Conservation (phyloP, 92 coral and sea anemone species). For the Pocillopora grandis region DNA sequence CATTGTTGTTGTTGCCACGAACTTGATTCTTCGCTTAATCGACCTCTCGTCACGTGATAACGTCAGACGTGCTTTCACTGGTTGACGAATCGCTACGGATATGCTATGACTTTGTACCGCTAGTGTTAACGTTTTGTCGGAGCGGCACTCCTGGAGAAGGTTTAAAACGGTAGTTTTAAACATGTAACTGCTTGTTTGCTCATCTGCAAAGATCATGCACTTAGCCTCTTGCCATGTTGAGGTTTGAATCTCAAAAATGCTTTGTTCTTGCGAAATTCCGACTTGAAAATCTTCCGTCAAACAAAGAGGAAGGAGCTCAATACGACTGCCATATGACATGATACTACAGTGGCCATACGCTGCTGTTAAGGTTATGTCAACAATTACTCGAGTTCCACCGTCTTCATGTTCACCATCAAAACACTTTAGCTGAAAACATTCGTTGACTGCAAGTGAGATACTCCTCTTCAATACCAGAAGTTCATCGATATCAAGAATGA, state of each 20-base stretch:
- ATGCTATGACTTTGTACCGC: neutral
- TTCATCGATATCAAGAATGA: slow-evolving; percentile 11
- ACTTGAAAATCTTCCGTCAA: neutral
- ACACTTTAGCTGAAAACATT: neutral
- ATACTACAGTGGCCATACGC: too few relatives aligned
- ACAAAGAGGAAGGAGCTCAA: slow-evolving; percentile 24
- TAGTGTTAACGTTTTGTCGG: neutral
- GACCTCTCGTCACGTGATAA: neutral
- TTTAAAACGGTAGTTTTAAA: neutral
- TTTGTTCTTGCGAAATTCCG: too few relatives aligned
- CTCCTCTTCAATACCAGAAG: neutral
- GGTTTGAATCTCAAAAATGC: neutral
- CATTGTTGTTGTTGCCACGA: neutral
- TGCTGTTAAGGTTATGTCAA: neutral
- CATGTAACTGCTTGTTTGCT: neutral
- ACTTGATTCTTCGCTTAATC: neutral
- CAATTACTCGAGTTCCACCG: slow-evolving; percentile 3
- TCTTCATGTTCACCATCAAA: neutral
- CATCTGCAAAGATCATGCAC: slow-evolving; percentile 14
- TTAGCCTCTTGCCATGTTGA: neutral
- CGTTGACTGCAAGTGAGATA: neutral
- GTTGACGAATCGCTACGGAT: neutral
- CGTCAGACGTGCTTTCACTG: neutral
- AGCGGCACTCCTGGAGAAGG: neutral
- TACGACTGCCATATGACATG: neutral